Evolutionary conservation across 1,140 invertebrate genomes (phyloP).

Genomic region (Cyclargus thomasi): DNA sequence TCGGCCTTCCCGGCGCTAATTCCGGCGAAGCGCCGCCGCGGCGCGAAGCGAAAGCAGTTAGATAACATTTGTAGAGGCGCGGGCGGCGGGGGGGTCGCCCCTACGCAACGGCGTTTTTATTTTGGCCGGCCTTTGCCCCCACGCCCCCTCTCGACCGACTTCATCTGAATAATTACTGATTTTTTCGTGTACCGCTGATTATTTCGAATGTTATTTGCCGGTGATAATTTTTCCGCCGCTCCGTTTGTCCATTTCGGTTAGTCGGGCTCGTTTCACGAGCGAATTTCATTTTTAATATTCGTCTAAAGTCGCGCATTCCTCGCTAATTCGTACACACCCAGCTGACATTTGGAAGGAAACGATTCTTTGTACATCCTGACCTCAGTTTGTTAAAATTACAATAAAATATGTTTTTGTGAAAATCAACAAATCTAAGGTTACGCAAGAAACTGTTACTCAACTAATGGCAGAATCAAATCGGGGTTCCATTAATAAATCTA

Average conservation of each 20-base stretch:
- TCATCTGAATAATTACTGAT: conserved; percentile 76
- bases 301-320: neutral
- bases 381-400: neutral
- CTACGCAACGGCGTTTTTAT: conserved; percentile 75
- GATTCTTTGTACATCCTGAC: neutral
- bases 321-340: neutral
- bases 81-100: conserved; percentile 58
- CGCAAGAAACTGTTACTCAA: neutral
- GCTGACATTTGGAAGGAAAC: neutral
- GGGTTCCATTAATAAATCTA: neutral
- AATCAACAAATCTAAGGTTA: neutral
- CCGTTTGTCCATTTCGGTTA: conserved; percentile 47
- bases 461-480: neutral
- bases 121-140: conserved; percentile 72
- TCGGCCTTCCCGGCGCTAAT: conserved; percentile 63
- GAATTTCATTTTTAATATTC: conserved; percentile 9
- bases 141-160: conserved; percentile 71
- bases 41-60: conserved; percentile 68
- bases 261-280: conserved; percentile 17
- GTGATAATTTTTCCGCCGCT: conserved; percentile 66
- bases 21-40: conserved; percentile 57
- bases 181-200: conserved; percentile 75
- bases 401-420: neutral
- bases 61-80: conserved; percentile 72
- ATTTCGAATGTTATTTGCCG: conserved; percentile 74